These are phyloP conservation scores for Holotrichia oblita DNA, from an alignment of 1,140 invertebrate genomes.

Conservation along the genomic window DNA sequence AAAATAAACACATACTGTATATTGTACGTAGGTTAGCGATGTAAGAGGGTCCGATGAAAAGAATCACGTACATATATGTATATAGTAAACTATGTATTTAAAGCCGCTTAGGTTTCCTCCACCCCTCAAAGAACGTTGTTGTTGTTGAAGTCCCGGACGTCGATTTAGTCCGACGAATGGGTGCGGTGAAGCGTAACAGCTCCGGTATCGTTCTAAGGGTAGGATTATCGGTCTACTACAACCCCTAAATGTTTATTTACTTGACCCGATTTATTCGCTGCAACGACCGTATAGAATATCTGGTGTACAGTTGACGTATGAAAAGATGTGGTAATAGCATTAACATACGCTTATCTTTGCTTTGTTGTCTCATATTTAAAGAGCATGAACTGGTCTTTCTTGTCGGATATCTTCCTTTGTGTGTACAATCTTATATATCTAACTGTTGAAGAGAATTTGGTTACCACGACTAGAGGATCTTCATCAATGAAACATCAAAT, in stretches of 20 bases:
- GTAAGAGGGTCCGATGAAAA: background rate
- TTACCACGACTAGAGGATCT: too few species aligned
- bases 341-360: background rate
- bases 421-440: too few species aligned
- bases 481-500: too few species aligned
- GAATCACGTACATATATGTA: too few species aligned
- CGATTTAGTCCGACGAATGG: slow-evolving; percentile 16
- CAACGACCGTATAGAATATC: background rate
- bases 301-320: background rate
- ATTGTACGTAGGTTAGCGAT: background rate
- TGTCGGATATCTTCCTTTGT: too few species aligned
- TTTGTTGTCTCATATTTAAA: background rate
- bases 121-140: background rate
- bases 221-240: background rate
- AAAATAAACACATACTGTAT: slow-evolving; percentile 6
- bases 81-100: slow-evolving; percentile 22
- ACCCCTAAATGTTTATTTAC: slow-evolving; percentile 35
- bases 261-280: slow-evolving; percentile 31
- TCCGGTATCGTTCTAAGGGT: slow-evolving; percentile 19
- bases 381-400: too few species aligned
- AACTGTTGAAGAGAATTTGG: too few species aligned
- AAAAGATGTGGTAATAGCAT: background rate
- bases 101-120: slow-evolving; percentile 3
- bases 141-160: background rate
- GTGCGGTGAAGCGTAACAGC: slow-evolving; percentile 11